Base-by-base conservation (phyloP, 1,140 invertebrate species). In the Helicoverpa armigera region DNA sequence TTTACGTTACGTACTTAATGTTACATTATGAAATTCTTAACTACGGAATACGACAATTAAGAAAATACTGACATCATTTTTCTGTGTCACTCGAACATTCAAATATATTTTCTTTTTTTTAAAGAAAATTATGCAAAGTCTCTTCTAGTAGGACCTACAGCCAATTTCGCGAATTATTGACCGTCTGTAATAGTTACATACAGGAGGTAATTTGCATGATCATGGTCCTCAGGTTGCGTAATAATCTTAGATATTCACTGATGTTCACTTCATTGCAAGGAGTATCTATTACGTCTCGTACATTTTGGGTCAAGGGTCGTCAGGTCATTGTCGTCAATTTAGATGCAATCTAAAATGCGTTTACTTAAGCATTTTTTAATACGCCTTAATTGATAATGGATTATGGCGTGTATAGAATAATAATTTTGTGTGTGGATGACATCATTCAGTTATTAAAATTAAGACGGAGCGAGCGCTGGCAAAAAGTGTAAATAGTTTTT, bases 401-500 rank as follows among this genome's bases (percentile, higher is more conserved):
- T 73, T 73, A 54, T 43, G 35, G 35, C 9, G 35, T 43, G 11
- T 13, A 18, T 43, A 54, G n/a, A 69, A 56, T 29, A 73, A 73
- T 58, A 18, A 69, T 35, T 56, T 35, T 3, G n/a, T 58, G 58
- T 3, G n/a, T 58, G 58, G 29, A 73, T 73, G 70, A 73, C 70
- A 73, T 73, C 70, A 73, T 73, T 72, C 23, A 7, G 50, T 70
- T 54, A 72, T 72, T 54, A 31, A 43, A 72, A 72, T 72, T 31
- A 53, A 43, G n/a, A 31, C 18, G n/a, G 4, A 56, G 23, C 53
- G 23, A 54, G 31, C 70, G 29, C 53, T 18, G 50, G 31, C 73
- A 76, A 76, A 76, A 76, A 76, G 56, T 48, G 51, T 13, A 23
- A 29, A 43, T 9, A 51, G 73, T 76, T 76, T 76, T 76, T 76